phyloP scores from a whole-genome alignment of 2,888 invertebrate genomes.

The Muschampia staudingeri region DNA sequence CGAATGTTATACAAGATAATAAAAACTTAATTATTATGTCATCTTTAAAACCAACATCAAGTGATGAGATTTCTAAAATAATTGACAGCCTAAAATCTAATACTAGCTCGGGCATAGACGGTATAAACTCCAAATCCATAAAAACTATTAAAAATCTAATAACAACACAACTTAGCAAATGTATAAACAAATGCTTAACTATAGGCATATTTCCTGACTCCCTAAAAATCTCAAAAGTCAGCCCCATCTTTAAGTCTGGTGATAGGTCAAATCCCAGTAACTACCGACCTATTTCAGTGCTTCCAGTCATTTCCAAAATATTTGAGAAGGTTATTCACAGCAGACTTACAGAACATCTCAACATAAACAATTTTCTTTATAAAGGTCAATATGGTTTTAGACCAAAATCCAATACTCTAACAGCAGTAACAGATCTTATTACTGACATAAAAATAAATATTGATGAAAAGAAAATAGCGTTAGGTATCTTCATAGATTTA shows the following conservation, averaged over 20 bases:
- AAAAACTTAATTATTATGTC: no score
- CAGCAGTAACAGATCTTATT: constrained; percentile 29
- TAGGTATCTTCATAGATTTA: constrained; percentile 47
- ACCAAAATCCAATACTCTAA: constrained; percentile 30
- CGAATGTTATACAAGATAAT: no score
- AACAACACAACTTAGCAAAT: not conserved
- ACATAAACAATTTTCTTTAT: not conserved
- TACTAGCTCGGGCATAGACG: constrained; percentile 46
- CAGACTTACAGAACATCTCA: not conserved
- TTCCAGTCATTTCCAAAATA: constrained; percentile 50
- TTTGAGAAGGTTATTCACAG: constrained; percentile 48
- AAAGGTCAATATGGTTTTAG: constrained; percentile 25
- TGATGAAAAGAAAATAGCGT: constrained; percentile 34
- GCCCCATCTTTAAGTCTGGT: constrained; percentile 57
- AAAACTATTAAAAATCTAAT: constrained; percentile 73
- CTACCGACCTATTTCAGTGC: constrained; percentile 46
- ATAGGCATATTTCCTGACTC: constrained; percentile 51
- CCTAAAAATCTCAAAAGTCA: constrained; percentile 62
- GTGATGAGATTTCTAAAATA: not conserved
- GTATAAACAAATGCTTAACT: constrained; percentile 52
- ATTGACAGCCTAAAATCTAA: not conserved
- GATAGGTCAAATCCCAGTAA: constrained; percentile 47
- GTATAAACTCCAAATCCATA: constrained; percentile 53
- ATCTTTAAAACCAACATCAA: no score
- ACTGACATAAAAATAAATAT: constrained; percentile 28